Conservation (phyloP, 1,140 invertebrate genomes). For the Araneus ventricosus region DNA sequence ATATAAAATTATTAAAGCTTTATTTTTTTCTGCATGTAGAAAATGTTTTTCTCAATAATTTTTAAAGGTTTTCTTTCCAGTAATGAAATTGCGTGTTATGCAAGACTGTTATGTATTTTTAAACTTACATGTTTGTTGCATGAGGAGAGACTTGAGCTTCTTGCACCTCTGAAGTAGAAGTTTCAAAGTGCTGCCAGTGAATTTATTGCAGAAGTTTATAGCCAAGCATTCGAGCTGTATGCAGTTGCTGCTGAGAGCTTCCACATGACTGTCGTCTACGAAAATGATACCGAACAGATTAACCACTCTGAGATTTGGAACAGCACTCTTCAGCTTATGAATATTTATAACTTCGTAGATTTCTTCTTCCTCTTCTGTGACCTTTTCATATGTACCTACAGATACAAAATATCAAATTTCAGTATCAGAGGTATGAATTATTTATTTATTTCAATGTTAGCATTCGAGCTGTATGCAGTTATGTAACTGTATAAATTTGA, state of each 20-base stretch:
- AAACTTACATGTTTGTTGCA: slow-evolving; percentile 95
- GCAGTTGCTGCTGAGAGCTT: slow-evolving; percentile 89
- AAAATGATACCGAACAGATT: slow-evolving; percentile 99
- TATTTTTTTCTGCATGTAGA: too few species aligned
- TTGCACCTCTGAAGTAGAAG: slow-evolving; percentile 95
- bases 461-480: too few species aligned
- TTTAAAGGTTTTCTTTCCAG: too few species aligned
- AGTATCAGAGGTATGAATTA: too few species aligned
- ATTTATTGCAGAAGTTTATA: slow-evolving; percentile 97
- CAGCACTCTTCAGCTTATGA: slow-evolving; percentile 97
- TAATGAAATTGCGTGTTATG: too few species aligned
- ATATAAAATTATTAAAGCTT: too few species aligned
- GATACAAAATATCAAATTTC: too few species aligned
- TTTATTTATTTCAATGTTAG: too few species aligned
- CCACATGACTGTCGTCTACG: slow-evolving; percentile 98
- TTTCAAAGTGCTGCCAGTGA: slow-evolving; percentile 97
- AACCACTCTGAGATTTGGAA: slow-evolving; percentile 96
- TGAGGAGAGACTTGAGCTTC: slow-evolving; percentile 93
- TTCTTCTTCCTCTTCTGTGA: slow-evolving; percentile 99
- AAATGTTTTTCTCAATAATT: too few species aligned
- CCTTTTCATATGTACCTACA: slow-evolving; percentile 97
- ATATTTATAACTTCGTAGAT: slow-evolving; percentile 99
- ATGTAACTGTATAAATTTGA: too few species aligned
- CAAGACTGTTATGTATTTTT: not conserved
- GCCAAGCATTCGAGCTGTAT: slow-evolving; percentile 96